Conservation (phyloP, 1,140 invertebrate species). For the Akabosia matsudoensis region DNA sequence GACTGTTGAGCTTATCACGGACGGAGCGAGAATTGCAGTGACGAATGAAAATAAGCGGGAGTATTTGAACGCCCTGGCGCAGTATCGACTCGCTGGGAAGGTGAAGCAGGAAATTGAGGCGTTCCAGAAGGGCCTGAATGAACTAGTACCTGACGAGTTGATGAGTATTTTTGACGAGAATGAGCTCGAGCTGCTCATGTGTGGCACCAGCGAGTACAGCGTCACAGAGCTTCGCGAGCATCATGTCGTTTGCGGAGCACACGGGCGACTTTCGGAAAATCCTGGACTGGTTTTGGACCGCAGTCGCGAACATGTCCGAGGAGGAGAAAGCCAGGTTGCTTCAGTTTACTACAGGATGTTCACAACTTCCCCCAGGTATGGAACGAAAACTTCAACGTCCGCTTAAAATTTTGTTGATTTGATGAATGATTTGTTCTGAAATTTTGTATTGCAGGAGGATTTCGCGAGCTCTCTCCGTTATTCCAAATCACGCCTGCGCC, state of each 20-base stretch:
- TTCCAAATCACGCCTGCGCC: constrained; percentile 87
- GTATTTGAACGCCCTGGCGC: constrained; percentile 84
- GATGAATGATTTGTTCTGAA: constrained; percentile 57
- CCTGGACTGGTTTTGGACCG: constrained; percentile 91
- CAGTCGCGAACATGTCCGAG: constrained; percentile 82
- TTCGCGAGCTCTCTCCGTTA: constrained; percentile 77
- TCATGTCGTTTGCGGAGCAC: constrained; percentile 78
- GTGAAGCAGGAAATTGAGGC: constrained; percentile 80
- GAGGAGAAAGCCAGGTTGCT: constrained; percentile 89
- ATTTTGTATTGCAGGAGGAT: constrained; percentile 85
- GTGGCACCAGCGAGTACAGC: constrained; percentile 89
- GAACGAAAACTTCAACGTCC: too few species aligned
- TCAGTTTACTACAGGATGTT: constrained; percentile 82
- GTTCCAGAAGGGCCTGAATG: constrained; percentile 83
- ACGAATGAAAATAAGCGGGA: constrained; percentile 73
- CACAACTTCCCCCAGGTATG: constrained; percentile 54
- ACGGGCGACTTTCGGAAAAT: constrained; percentile 78
- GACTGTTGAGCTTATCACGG: constrained; percentile 69
- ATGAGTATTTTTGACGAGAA: constrained; percentile 94
- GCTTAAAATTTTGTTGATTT: too few species aligned
- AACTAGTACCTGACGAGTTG: constrained; percentile 81
- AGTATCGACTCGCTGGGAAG: constrained; percentile 76
- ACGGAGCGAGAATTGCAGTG: constrained; percentile 67
- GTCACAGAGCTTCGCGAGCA: constrained; percentile 83
- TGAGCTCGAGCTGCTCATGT: constrained; percentile 87